phyloP scores from a whole-genome alignment of 2,797 vertebrate genomes.

The Rhinichthys osculus region DNA sequence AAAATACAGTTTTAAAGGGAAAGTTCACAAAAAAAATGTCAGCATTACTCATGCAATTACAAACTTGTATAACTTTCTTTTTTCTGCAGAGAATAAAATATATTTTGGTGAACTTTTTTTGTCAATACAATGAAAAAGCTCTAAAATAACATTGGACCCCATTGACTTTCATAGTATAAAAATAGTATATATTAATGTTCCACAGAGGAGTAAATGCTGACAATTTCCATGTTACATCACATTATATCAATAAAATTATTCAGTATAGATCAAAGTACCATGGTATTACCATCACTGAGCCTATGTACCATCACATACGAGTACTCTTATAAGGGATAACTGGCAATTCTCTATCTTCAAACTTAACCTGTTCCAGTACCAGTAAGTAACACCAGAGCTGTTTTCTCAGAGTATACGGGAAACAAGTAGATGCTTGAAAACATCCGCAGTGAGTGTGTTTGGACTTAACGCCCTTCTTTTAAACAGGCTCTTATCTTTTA shows the following conservation, averaged over 20 bases:
- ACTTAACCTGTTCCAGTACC: not conserved
- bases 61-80: not conserved
- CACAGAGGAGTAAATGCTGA: not conserved
- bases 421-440: constrained; percentile 11
- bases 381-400: not conserved
- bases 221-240: not conserved
- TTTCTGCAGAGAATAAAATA: not conserved
- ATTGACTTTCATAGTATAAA: not conserved
- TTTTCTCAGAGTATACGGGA: not conserved
- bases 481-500: constrained; percentile 15
- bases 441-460: not conserved
- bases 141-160: not conserved
- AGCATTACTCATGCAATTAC: not conserved
- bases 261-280: not conserved
- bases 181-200: too few species aligned
- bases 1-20: not conserved
- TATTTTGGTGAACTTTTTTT: not conserved
- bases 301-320: not conserved
- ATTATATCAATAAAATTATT: not conserved
- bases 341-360: not conserved
- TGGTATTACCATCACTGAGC: not conserved
- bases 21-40: too few species aligned
- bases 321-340: not conserved
- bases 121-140: not conserved
- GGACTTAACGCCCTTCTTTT: not conserved